Conservation (phyloP, 1,140 invertebrate species). For the Sminthurinus signatus region DNA sequence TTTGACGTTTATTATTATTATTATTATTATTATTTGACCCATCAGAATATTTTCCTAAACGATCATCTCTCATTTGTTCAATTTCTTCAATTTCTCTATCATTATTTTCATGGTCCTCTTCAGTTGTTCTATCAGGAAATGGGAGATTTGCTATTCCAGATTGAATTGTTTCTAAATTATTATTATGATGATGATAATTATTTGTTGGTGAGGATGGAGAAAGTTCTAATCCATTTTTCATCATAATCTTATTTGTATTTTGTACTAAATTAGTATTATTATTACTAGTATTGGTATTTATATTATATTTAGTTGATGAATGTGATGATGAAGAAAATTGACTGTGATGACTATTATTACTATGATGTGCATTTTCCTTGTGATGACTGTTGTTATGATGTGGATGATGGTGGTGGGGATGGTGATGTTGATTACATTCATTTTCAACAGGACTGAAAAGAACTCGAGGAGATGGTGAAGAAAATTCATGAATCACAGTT, state of each 20-base stretch:
- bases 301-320: neutral
- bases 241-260: too few relatives aligned
- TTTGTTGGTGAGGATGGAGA: neutral
- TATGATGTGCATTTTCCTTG: neutral
- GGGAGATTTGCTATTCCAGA: neutral
- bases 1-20: neutral
- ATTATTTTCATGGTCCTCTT: too few relatives aligned
- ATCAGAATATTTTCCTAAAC: neutral
- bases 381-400: neutral
- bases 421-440: neutral
- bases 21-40: neutral
- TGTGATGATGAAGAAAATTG: neutral
- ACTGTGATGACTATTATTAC: neutral
- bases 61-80: neutral
- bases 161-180: slow-evolving; percentile 2
- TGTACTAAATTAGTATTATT: too few relatives aligned
- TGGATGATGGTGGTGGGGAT: neutral
- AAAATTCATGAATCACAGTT: slow-evolving; percentile 14
- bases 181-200: too few relatives aligned
- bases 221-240: too few relatives aligned
- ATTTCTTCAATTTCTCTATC: too few relatives aligned
- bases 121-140: too few relatives aligned
- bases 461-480: neutral
- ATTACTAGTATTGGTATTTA: too few relatives aligned
- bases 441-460: neutral